These are phyloP conservation scores for Xenotilapia caudafasciata DNA, from an alignment of 2,113 vertebrate genomes.

Conservation along the genomic window DNA sequence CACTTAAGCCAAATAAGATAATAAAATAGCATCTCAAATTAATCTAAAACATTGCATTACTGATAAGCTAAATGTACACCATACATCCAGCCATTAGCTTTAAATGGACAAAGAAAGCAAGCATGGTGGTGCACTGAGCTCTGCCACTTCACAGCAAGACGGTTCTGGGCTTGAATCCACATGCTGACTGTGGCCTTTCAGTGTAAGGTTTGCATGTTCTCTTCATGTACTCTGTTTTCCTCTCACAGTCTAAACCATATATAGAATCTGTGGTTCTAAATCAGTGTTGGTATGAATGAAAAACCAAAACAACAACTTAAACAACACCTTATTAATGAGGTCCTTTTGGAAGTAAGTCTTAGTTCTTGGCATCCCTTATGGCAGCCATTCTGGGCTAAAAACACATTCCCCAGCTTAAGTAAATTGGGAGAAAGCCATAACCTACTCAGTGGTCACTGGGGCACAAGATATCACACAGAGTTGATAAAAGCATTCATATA, in stretches of 20 bases:
- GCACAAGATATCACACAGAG: neutral
- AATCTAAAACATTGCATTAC: neutral
- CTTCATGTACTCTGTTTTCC: neutral
- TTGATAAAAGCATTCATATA: neutral
- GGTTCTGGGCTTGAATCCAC: neutral
- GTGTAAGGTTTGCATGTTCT: neutral
- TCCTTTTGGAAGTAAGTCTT: neutral
- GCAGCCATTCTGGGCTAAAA: neutral
- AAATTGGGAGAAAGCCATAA: neutral
- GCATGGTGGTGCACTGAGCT: neutral
- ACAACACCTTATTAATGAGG: neutral
- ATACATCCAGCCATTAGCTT: neutral
- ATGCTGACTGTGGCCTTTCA: neutral
- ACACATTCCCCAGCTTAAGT: neutral
- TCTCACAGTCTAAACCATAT: neutral
- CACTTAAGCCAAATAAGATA: neutral
- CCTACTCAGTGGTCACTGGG: neutral
- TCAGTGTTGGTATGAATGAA: neutral
- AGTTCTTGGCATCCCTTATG: neutral
- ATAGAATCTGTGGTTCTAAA: neutral
- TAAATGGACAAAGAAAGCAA: neutral
- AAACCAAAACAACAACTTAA: neutral
- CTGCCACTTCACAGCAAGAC: neutral
- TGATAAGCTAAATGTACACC: neutral
- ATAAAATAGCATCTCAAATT: neutral